Evolutionary conservation across 2,797 vertebrate genomes (phyloP).

Genomic region (Rhynchonycteris naso): DNA sequence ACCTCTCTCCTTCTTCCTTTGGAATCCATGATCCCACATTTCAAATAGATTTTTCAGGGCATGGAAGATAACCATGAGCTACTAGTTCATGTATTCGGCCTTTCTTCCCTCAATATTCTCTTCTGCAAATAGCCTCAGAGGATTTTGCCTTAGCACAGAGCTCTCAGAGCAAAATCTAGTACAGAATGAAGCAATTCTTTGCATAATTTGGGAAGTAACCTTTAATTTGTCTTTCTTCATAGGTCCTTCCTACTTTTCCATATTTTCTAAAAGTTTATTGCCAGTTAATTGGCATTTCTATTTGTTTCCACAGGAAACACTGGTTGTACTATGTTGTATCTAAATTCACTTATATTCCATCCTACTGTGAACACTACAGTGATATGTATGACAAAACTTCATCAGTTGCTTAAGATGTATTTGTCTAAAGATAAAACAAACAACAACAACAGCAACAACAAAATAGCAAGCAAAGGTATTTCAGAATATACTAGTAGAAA

Average conservation of each 20-base stretch:
- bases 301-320: background rate
- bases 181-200: background rate
- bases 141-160: slow-evolving; percentile 17
- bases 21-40: background rate
- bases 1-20: background rate
- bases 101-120: background rate
- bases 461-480: background rate
- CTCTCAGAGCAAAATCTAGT: slow-evolving; percentile 35
- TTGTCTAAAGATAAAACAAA: slow-evolving; percentile 15
- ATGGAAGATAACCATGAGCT: background rate
- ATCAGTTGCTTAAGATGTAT: background rate
- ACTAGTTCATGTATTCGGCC: background rate
- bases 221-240: background rate
- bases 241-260: background rate
- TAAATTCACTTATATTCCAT: background rate
- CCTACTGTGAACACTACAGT: background rate
- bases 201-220: background rate
- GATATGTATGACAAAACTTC: background rate
- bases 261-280: background rate
- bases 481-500: background rate
- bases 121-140: background rate
- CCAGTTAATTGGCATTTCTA: background rate
- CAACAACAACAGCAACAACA: background rate
- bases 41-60: slow-evolving; percentile 46
- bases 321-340: background rate